phyloP scores from a whole-genome alignment of 2,797 vertebrate genomes.

The Rallus crepitans region DNA sequence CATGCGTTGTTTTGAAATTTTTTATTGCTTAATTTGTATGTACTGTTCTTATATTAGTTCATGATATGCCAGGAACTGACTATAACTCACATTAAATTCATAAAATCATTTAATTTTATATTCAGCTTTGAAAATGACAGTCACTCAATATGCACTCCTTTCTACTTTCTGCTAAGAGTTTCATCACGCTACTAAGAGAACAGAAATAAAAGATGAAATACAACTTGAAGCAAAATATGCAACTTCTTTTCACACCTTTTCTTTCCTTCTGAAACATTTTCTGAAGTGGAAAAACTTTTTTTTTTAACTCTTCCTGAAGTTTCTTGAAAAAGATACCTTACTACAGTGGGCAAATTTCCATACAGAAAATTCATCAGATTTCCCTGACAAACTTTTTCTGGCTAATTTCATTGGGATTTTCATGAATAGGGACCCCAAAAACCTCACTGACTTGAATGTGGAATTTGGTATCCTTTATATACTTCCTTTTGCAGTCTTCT shows the following conservation, averaged over 20 bases:
- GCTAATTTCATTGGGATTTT: background rate
- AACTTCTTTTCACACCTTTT: background rate
- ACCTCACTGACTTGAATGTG: background rate
- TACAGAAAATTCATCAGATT: fast-evolving
- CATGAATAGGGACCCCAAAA: background rate
- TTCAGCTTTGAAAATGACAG: background rate
- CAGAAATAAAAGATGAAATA: background rate
- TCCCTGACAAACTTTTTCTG: background rate
- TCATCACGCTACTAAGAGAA: background rate
- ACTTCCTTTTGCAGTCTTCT: background rate
- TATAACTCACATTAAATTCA: background rate
- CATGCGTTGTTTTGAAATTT: background rate
- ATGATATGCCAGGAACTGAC: background rate
- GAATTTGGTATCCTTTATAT: background rate
- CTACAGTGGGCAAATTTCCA: background rate
- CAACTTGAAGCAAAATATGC: background rate
- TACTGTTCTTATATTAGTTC: background rate
- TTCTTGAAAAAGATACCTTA: background rate
- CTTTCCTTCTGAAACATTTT: background rate
- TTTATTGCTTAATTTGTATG: background rate
- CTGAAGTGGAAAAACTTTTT: background rate
- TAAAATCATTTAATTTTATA: background rate
- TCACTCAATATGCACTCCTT: background rate
- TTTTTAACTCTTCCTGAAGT: background rate
- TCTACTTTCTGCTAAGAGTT: background rate